phyloP scores from a whole-genome alignment of 2,797 vertebrate species.

The Poeciliopsis infans region DNA sequence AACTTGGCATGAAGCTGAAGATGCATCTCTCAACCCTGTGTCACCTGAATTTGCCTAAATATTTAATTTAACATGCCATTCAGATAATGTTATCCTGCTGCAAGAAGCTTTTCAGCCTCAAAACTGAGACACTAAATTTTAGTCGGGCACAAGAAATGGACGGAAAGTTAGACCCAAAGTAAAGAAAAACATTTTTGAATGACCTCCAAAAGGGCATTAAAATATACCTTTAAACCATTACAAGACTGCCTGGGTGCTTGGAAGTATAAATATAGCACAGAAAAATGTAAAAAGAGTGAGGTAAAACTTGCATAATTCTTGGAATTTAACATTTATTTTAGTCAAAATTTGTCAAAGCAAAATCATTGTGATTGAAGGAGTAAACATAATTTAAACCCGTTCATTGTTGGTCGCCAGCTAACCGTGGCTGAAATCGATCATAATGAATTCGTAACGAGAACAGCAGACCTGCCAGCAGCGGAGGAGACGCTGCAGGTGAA shows the following conservation, averaged over 20 bases:
- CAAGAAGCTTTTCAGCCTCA: not conserved
- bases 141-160: not conserved
- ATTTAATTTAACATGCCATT: not conserved
- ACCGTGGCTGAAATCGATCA: slow-evolving; percentile 13
- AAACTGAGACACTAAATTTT: not conserved
- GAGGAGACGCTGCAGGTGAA: not conserved
- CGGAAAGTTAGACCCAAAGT: not conserved
- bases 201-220: not conserved
- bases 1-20: not conserved
- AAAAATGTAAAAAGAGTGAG: not conserved
- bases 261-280: not conserved
- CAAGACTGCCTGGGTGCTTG: not conserved
- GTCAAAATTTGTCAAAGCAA: not conserved
- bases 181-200: not conserved
- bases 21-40: not conserved
- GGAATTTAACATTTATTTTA: not conserved
- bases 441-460: slow-evolving; percentile 32
- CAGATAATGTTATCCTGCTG: not conserved
- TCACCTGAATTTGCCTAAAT: not conserved
- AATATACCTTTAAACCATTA: not conserved
- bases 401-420: slow-evolving; percentile 14
- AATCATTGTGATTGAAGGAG: not conserved
- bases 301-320: not conserved
- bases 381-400: not conserved
- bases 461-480: not conserved